Conservation (phyloP, 2,797 vertebrate genomes). For the Acanthornis magna region DNA sequence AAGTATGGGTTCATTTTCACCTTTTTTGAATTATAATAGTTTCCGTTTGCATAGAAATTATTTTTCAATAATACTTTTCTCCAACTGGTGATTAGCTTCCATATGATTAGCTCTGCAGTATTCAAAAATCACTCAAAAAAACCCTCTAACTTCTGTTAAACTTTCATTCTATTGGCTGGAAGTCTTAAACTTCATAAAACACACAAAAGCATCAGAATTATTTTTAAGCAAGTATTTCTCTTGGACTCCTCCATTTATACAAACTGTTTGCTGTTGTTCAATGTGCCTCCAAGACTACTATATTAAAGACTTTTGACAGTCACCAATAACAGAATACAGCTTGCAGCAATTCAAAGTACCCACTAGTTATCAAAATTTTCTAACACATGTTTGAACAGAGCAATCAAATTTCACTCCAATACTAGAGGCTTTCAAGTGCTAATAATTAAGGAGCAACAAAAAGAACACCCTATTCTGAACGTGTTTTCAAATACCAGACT, state of each 20-base stretch:
- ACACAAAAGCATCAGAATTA: background rate
- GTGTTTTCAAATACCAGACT: background rate
- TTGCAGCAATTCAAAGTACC: background rate
- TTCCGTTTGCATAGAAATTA: slow-evolving; percentile 86
- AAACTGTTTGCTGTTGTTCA: background rate
- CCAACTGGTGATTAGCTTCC: slow-evolving; percentile 78
- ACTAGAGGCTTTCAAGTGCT: slow-evolving; percentile 10
- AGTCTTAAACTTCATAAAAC: background rate
- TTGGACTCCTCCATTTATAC: background rate
- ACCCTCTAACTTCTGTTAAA: slow-evolving; percentile 78
- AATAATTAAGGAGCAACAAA: slow-evolving; percentile 46
- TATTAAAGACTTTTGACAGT: background rate
- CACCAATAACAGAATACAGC: slow-evolving; percentile 4
- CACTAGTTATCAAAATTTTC: background rate
- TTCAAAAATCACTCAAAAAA: slow-evolving; percentile 70
- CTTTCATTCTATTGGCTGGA: background rate
- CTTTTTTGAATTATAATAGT: slow-evolving; percentile 75
- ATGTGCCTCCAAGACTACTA: background rate
- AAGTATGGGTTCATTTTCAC: slow-evolving; percentile 83
- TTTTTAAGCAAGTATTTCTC: background rate
- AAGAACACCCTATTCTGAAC: background rate
- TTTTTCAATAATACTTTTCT: slow-evolving; percentile 84
- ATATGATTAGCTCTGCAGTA: slow-evolving; percentile 74
- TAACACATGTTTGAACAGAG: background rate
- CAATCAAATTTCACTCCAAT: slow-evolving; percentile 40